Evolutionary conservation across 2,797 vertebrate genomes (phyloP), one percentile per base, ranked within the genome.

Genomic region (Haliaeetus albicilla): DNA sequence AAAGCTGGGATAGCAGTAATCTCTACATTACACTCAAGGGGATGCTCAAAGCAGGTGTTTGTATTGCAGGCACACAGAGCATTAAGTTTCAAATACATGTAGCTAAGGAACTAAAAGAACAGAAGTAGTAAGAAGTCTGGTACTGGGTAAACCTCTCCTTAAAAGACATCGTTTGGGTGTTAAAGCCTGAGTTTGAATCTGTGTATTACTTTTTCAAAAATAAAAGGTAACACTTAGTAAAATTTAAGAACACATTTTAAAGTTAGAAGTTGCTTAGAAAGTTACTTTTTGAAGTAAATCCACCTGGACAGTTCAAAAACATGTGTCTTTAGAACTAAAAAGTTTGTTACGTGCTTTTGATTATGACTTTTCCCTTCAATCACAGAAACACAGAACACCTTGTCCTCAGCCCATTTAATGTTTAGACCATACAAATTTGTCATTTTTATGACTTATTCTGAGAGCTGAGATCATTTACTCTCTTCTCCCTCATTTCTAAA

Each of bases 361-460:
- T 80, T 37, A 61, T 54, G 73, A 81, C 31, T 79, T 82, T 79
- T 82, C 27, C 54, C 25, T 90, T 82, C 87, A 59, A 31, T 10
- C 43, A 28, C 31, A 79, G 35, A 89, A 89, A 96, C 20, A 60
- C 11, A 90, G 89, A 60, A 96, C 93, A 89, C 70, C 88, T 87
- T 44, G 71, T 97, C 89, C 93, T 87, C 48, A 93, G 51, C 67
- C 37, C 56, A 80, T 65, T 94, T 87, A 76, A 93, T 80, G 68
- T 49, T 95, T 68, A 77, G 78, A 71, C 68, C 81, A 92, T 87
- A 83, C 13, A 74, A 67, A 60, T 63, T 20, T 64, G 60, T 77
- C n/a, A 74, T 74, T 93, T 95, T 93, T 83, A 95, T 68, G 4
- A 64, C 87, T 77, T 92, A 84, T 77, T 93, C 85, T 57, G 54